Percentiles rank a stretch among this genome's conserved stretches.
Evolutionary conservation across 2,888 invertebrate species (phyloP).

Genomic region (Exephanes ischioxanthus): DNA sequence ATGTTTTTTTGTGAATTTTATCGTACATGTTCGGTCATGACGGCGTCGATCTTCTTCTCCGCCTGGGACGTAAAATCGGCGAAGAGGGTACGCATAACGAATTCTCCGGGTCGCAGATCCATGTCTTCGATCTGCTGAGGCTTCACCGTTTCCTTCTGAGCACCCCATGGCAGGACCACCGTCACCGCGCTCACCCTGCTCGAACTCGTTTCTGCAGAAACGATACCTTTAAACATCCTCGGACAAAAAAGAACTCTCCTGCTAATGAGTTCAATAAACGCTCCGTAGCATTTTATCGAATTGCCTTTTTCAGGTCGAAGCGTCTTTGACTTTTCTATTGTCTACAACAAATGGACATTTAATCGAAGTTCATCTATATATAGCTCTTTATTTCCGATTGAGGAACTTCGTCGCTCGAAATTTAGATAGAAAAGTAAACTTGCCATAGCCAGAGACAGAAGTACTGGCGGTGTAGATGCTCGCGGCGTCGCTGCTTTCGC

Average conservation of each 20-base stretch:
- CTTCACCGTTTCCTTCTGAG: slow-evolving; percentile 88
- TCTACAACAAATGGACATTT: too few relatives aligned
- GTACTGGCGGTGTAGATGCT: slow-evolving; percentile 83
- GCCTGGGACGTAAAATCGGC: slow-evolving; percentile 97
- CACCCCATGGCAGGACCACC: slow-evolving; percentile 92
- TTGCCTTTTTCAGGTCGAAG: neutral
- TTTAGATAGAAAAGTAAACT: slow-evolving; percentile 51
- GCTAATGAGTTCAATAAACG: neutral
- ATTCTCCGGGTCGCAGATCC: slow-evolving; percentile 95
- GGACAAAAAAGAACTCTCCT: neutral
- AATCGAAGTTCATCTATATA: neutral
- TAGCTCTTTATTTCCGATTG: neutral
- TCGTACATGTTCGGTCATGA: slow-evolving; percentile 94
- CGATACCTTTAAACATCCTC: neutral
- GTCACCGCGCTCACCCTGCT: slow-evolving; percentile 83
- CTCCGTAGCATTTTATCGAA: neutral
- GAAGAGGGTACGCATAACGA: slow-evolving; percentile 97
- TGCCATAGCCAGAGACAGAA: slow-evolving; percentile 83
- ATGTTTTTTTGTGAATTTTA: slow-evolving; percentile 23
- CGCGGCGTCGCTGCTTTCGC: slow-evolving; percentile 82
- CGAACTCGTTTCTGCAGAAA: slow-evolving; percentile 80
- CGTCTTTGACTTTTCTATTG: too few relatives aligned
- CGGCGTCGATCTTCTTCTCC: slow-evolving; percentile 97
- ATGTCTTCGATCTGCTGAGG: slow-evolving; percentile 86
- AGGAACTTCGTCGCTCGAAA: neutral